Percentiles rank a stretch among this genome's conserved stretches.
Conservation (phyloP, 2,888 invertebrate genomes). For the Himalopsyche tibetana region DNA sequence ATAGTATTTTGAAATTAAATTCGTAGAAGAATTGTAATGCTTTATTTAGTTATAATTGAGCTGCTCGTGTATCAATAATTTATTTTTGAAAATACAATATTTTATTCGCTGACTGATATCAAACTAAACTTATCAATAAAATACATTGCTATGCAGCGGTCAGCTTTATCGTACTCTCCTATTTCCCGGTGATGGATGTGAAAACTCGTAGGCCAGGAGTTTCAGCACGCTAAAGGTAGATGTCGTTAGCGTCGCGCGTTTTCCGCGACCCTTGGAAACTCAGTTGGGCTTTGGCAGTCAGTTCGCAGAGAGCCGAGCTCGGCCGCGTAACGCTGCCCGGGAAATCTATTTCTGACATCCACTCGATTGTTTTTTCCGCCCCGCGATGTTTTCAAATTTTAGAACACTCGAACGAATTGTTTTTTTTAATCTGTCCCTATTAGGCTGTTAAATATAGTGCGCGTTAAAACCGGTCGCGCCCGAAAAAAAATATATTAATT, state of each 20-base stretch:
- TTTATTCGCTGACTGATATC: no score
- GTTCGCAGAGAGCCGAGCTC: constrained; percentile 64
- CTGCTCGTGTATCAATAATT: no score
- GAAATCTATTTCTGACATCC: constrained; percentile 63
- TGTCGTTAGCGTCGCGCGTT: constrained; percentile 31
- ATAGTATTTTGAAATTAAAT: no score
- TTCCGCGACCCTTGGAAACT: constrained; percentile 45
- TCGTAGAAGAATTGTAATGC: no score
- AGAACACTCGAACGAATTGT: constrained; percentile 47
- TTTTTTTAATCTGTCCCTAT: constrained; percentile 5
- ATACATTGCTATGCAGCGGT: not conserved
- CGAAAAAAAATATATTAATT: not conserved
- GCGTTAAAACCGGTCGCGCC: not conserved
- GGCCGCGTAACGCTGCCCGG: constrained; percentile 59
- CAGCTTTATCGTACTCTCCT: not conserved
- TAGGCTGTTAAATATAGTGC: constrained; percentile 17
- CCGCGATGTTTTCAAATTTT: constrained; percentile 59
- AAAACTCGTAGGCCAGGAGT: not conserved
- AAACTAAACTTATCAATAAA: no score
- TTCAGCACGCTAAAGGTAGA: constrained; percentile 25
- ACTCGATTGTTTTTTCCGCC: constrained; percentile 59
- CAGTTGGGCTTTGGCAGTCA: constrained; percentile 53
- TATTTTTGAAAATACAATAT: no score
- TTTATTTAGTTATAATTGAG: no score
- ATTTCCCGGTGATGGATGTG: constrained; percentile 1